Base-by-base conservation (phyloP, 2,888 invertebrate species). In the Apamea crenata region DNA sequence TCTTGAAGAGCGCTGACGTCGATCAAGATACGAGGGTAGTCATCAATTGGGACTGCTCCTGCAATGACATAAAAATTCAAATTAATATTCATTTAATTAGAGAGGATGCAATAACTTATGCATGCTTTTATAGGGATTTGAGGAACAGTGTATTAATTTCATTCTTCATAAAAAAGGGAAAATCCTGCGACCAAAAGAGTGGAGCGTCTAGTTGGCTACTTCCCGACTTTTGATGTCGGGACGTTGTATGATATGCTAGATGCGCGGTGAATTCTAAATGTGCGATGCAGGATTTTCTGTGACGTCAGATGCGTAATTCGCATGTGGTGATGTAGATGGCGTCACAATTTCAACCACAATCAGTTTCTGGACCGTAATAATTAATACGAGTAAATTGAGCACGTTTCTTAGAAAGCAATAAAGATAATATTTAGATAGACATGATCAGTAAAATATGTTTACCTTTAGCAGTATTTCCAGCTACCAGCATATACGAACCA, bases 391-490 rank as follows among this genome's bases (percentile, higher is more conserved):
- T 36, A 32, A 5, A 32, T 18, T n/a, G 14, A 70, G 6, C 1
- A 36, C 10, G 1, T 53, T 53, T 70, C 32, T 36, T 36, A 36
- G n/a, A 36, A 40, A n/a, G 21, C 47, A 47, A 47, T 47, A 14
- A 14, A 14, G 14, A 21, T 25, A 56, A 36, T 21, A n/a, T 16
- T 25, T 25, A 7, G 25, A 25, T 25, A 16, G 1, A 10, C 1
- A 66, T 10, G 10, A 36, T 53, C 16, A 32, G 5, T 2, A 25
- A 6, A n/a, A 53, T n/a, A 12, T 25, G 18, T 50, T 76, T 91
- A 95, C 98, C 98, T 93, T 97, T 97, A 14, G 97, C 98, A 18
- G 98, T 98, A 91, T 98, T 98, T 59, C 98, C 98, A 47, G 97
- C 97, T 5, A 98, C 97, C 4, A 98, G 91, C 93, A 97, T 96